Evolutionary conservation across 1,140 invertebrate species (phyloP), one percentile per base, ranked within the genome.

Genomic region (Macrocentrus cingulum): DNA sequence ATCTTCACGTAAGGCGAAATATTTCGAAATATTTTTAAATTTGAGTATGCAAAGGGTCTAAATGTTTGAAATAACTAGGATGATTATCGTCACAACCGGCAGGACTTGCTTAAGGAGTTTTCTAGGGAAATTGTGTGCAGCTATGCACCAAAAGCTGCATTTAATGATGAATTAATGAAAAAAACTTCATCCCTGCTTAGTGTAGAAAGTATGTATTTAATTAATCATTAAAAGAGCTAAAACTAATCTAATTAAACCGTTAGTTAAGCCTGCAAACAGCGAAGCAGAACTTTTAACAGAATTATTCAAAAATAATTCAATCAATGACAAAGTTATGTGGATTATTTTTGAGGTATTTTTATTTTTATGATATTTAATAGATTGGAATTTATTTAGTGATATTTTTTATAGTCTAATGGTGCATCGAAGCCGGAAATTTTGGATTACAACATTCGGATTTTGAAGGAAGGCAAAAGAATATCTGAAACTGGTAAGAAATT

Each of bases 381-480:
- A n/a, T n/a, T n/a, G n/a, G n/a, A n/a, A n/a, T n/a, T n/a, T n/a
- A n/a, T n/a, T n/a, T n/a, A n/a, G n/a, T n/a, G n/a, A 15, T 19
- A 16, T 37, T 52, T 18, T 13, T 20, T 5, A 13, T 20, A 51
- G 49, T 32, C 56, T 13, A 41, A 19, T n/a, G 15, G 22, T 41
- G 9, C n/a, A 19, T 9, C 9, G 39, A 53, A 36, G 7, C 52
- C 64, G 20, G 53, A 62, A 44, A 13, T 54, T 32, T 49, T 68
- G 34, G 20, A 66, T 22, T 68, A 66, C 20, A 64, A 60, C 45
- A 68, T 68, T 55, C 62, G 66, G 6, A 48, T 11, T 6, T 13
- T 23, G 23, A 8, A 46, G 23, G 13, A 5, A 16, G 44, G 23
- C 2, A 36, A 23, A 1, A 18, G 20, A 15, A 11, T 13, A 0